phyloP scores from a whole-genome alignment of 2,888 invertebrate genomes.

The Tinea semifulvella region DNA sequence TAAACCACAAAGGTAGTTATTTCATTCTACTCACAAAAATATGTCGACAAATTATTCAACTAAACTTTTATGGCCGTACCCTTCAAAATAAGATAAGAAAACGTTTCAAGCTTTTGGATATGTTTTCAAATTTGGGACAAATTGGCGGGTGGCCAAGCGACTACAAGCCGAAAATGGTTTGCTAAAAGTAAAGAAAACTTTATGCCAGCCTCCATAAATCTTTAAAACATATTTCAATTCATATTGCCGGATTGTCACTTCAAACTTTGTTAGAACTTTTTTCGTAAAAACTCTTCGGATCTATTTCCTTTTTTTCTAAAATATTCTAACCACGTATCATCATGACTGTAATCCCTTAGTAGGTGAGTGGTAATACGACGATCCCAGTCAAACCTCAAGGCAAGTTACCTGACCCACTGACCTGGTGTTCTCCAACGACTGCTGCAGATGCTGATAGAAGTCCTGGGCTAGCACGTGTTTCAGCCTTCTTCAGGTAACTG shows the following conservation, averaged over 20 bases:
- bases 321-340: no score
- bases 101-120: slow-evolving; percentile 4
- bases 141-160: slow-evolving; percentile 8
- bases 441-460: no score
- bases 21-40: no score
- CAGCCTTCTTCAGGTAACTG: no score
- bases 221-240: slow-evolving; percentile 12
- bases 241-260: slow-evolving; percentile 8
- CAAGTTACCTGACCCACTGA: no score
- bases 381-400: no score
- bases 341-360: no score
- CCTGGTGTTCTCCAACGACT: no score
- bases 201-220: background rate
- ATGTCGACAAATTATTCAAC: slow-evolving; percentile 6
- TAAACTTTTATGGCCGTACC: slow-evolving; percentile 2
- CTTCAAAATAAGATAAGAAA: slow-evolving; percentile 9
- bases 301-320: no score
- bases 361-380: no score
- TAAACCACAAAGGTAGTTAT: no score
- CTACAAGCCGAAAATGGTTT: slow-evolving; percentile 12
- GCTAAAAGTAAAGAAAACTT: background rate
- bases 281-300: background rate
- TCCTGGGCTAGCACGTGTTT: no score
- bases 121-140: slow-evolving; percentile 11
- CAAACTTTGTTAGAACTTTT: background rate